Conservation (phyloP, 1,140 invertebrate genomes). For the Wiebesia pumilae region DNA sequence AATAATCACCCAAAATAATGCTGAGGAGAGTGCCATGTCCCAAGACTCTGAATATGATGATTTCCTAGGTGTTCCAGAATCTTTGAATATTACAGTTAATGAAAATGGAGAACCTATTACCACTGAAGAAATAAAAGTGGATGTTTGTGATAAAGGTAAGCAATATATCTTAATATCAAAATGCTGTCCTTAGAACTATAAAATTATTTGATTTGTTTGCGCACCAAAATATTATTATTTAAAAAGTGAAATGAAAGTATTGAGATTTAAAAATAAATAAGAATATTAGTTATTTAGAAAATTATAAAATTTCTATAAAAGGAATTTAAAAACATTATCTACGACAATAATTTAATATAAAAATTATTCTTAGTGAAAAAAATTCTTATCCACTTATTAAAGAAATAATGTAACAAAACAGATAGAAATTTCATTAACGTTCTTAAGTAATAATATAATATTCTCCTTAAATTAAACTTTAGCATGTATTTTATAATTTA, state of each 20-base stretch:
- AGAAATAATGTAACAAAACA: too few relatives aligned
- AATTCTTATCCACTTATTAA: too few relatives aligned
- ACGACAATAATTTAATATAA: too few relatives aligned
- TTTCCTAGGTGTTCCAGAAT: constrained; percentile 78
- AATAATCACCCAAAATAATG: constrained; percentile 25
- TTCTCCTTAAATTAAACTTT: too few relatives aligned
- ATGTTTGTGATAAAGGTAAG: constrained; percentile 52
- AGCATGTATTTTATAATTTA: too few relatives aligned
- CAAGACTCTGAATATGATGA: constrained; percentile 80
- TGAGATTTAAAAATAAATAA: neutral
- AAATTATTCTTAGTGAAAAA: too few relatives aligned
- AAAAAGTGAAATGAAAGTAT: neutral
- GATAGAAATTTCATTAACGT: too few relatives aligned
- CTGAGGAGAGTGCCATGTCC: constrained; percentile 51
- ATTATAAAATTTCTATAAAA: too few relatives aligned
- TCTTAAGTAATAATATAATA: too few relatives aligned
- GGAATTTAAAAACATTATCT: too few relatives aligned
- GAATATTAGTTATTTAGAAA: neutral
- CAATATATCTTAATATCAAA: neutral
- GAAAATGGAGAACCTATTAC: constrained; percentile 69
- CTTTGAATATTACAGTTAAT: constrained; percentile 75
- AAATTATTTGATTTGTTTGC: neutral
- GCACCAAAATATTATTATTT: neutral
- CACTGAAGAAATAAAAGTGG: constrained; percentile 36
- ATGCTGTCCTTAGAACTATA: neutral